Percentiles rank a stretch among this genome's conserved stretches.
These are phyloP conservation scores for Aphelenchoides besseyi DNA, from an alignment of 1,140 invertebrate species.

Conservation along the genomic window DNA sequence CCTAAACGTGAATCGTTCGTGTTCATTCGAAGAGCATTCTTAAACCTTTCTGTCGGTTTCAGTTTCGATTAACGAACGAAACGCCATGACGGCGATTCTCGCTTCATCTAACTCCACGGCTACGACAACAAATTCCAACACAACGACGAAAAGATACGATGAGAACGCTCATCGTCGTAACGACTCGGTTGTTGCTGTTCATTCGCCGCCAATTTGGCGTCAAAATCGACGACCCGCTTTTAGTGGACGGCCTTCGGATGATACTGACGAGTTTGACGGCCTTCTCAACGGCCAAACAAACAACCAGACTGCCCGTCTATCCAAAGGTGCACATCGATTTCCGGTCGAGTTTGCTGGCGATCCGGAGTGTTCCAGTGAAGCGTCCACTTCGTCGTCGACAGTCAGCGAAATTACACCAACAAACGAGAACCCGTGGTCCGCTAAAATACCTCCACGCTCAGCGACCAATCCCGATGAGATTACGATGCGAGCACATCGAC, in stretches of 20 bases:
- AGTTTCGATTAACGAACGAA: conserved; percentile 1
- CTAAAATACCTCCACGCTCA: not conserved
- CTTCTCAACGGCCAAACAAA: not conserved
- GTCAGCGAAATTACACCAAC: not conserved
- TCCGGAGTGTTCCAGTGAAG: conserved; percentile 8
- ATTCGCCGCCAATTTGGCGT: conserved; percentile 7
- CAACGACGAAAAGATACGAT: not conserved
- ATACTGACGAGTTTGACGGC: not conserved
- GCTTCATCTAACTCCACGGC: not conserved
- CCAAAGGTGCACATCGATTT: conserved; percentile 23
- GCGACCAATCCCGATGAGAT: not conserved
- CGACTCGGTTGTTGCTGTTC: conserved; percentile 1
- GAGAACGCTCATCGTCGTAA: not conserved
- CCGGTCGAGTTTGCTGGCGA: conserved; percentile 8
- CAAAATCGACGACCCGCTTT: not conserved
- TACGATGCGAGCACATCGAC: not conserved
- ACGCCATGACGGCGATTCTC: conserved; percentile 3
- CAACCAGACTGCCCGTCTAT: not conserved
- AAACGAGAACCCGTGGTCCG: not conserved
- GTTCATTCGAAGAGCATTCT: no score
- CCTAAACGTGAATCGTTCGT: no score
- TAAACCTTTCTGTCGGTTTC: no score
- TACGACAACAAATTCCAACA: not conserved
- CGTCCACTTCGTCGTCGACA: conserved; percentile 14
- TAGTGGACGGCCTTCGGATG: not conserved